These are phyloP conservation scores for Drosophila insularis DNA, from an alignment of 1,140 invertebrate species.

Conservation along the genomic window DNA sequence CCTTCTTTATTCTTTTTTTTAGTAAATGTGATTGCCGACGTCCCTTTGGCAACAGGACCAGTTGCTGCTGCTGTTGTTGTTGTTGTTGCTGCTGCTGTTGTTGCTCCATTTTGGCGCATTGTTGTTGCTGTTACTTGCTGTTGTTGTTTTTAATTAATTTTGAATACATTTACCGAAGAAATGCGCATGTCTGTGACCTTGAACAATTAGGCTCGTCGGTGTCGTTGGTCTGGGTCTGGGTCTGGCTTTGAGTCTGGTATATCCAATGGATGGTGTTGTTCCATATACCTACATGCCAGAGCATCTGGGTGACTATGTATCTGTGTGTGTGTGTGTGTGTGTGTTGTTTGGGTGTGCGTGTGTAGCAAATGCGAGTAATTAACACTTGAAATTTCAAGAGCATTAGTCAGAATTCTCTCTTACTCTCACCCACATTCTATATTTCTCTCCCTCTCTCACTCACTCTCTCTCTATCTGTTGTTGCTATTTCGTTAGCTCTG, in stretches of 20 bases:
- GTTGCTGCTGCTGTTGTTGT: slow-evolving; percentile 1
- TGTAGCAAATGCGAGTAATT: slow-evolving; percentile 68
- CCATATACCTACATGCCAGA: slow-evolving; percentile 56
- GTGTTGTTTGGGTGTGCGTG: slow-evolving; percentile 29
- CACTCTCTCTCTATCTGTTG: slow-evolving; percentile 12
- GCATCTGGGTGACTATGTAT: slow-evolving; percentile 12
- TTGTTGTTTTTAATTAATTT: slow-evolving; percentile 71
- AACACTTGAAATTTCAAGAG: slow-evolving; percentile 75
- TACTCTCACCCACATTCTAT: slow-evolving; percentile 15
- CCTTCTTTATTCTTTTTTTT: slow-evolving; percentile 20
- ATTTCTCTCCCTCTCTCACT: slow-evolving; percentile 20
- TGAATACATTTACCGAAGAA: slow-evolving; percentile 64
- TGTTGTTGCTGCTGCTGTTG: slow-evolving; percentile 10
- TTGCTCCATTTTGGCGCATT: slow-evolving; percentile 47
- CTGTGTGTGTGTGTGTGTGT: slow-evolving; percentile 4
- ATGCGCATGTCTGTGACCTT: slow-evolving; percentile 78
- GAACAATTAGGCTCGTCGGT: slow-evolving; percentile 68
- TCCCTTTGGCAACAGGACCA: slow-evolving; percentile 11
- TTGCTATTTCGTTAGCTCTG: slow-evolving; percentile 6
- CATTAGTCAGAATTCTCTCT: slow-evolving; percentile 48
- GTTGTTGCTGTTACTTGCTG: slow-evolving; percentile 29
- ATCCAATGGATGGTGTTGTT: slow-evolving; percentile 46
- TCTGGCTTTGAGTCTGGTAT: slow-evolving; percentile 28
- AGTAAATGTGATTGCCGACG: slow-evolving; percentile 14
- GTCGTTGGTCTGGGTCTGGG: slow-evolving; percentile 16